Percentiles rank a stretch among this genome's conserved stretches.
Evolutionary conservation across 2,113 vertebrate species (phyloP).

Genomic region (Noctilio leporinus): DNA sequence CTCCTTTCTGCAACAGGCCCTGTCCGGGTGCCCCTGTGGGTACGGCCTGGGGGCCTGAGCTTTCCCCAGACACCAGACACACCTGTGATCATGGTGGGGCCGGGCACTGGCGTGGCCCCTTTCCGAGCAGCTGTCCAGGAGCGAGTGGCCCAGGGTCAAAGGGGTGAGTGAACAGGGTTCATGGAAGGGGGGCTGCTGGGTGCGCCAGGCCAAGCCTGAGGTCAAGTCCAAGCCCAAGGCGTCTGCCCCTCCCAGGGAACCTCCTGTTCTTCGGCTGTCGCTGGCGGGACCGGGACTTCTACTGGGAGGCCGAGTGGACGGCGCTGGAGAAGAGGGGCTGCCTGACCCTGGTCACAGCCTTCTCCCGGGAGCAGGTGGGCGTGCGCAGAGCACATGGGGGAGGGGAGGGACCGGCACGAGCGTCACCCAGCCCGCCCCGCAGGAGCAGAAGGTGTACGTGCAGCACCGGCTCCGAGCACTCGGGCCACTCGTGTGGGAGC

Average conservation of each 20-base stretch:
- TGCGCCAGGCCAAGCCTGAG: fast-evolving
- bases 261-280: conserved; percentile 93
- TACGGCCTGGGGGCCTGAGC: conserved; percentile 86
- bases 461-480: conserved; percentile 88
- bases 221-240: not conserved
- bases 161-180: conserved; percentile 73
- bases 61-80: conserved; percentile 82
- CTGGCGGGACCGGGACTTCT: conserved; percentile 88
- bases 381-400: fast-evolving
- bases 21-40: conserved; percentile 88
- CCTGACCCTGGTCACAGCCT: conserved; percentile 88
- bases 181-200: fast-evolving
- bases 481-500: conserved; percentile 85
- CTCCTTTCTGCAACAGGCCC: conserved; percentile 74
- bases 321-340: conserved; percentile 77
- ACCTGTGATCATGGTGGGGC: conserved; percentile 92
- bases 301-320: conserved; percentile 89
- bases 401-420: fast-evolving
- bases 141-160: conserved; percentile 78
- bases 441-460: conserved; percentile 94
- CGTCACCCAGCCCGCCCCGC: not conserved
- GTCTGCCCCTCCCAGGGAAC: conserved; percentile 78
- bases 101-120: conserved; percentile 95
- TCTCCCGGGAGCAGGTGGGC: conserved; percentile 94
- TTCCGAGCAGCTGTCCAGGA: conserved; percentile 93